These are phyloP conservation scores for Portevinia maculata DNA, from an alignment of 2,888 invertebrate genomes.

Conservation along the genomic window DNA sequence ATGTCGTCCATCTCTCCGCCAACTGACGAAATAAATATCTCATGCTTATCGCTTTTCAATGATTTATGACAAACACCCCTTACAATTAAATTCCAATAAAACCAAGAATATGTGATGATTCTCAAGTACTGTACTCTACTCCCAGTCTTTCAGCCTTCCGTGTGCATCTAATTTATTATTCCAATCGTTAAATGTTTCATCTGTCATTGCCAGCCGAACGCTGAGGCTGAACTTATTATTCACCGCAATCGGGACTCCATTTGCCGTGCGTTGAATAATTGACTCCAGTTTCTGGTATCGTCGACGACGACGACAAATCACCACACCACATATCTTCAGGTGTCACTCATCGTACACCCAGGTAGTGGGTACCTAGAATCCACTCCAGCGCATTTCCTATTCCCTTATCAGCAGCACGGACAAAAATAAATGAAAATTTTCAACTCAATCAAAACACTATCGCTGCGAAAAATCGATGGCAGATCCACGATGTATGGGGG, in stretches of 20 bases:
- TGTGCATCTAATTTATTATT: conserved; percentile 70
- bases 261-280: conserved; percentile 73
- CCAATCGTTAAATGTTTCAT: conserved; percentile 72
- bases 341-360: conserved; percentile 63
- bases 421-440: conserved; percentile 57
- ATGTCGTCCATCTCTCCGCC: background rate
- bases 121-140: conserved; percentile 31
- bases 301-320: conserved; percentile 61
- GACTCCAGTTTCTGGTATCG: conserved; percentile 46
- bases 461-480: conserved; percentile 68
- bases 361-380: conserved; percentile 29
- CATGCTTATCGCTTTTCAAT: conserved; percentile 35
- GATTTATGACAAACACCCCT: conserved; percentile 63
- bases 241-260: conserved; percentile 69
- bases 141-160: conserved; percentile 2
- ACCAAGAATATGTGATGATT: conserved; percentile 53
- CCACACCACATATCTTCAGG: conserved; percentile 66
- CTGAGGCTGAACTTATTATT: conserved; percentile 68
- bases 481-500: conserved; percentile 37
- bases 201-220: conserved; percentile 68
- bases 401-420: conserved; percentile 42
- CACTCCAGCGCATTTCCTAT: conserved; percentile 42
- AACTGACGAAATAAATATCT: conserved; percentile 39
- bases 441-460: conserved; percentile 70
- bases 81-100: conserved; percentile 73